A percentile compares a stretch with the other conserved stretches of the same genome.
Conservation (phyloP, 2,113 vertebrate genomes). For the Nycticryphes semicollaris region DNA sequence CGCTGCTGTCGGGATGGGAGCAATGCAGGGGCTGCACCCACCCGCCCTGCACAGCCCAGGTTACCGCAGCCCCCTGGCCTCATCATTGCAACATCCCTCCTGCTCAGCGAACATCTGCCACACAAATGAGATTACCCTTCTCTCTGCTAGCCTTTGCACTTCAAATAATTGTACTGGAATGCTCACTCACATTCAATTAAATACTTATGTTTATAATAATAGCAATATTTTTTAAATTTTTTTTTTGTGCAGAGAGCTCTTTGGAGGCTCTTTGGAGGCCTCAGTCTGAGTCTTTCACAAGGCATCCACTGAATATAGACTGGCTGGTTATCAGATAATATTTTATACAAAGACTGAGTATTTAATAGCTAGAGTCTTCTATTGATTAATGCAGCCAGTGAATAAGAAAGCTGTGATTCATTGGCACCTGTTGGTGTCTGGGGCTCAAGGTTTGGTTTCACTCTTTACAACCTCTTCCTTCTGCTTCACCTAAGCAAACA, state of each 20-base stretch:
- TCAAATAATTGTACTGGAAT: not conserved
- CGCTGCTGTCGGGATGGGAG: not conserved
- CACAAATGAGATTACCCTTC: conserved; percentile 12
- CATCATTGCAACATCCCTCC: too few relatives aligned
- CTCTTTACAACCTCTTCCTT: not conserved
- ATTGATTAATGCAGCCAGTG: conserved; percentile 34
- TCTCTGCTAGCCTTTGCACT: not conserved
- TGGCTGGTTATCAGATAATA: conserved; percentile 9
- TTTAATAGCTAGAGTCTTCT: conserved; percentile 25
- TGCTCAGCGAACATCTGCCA: conserved; percentile 21
- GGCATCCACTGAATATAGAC: not conserved
- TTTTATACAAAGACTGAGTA: not conserved
- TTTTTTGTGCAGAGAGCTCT: not conserved
- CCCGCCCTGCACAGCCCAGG: not conserved
- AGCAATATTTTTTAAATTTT: not conserved
- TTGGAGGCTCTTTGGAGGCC: not conserved
- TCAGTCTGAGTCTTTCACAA: not conserved
- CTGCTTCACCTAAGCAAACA: not conserved
- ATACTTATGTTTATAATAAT: not conserved
- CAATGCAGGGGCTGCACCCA: not conserved
- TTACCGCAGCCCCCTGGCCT: too few relatives aligned
- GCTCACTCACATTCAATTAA: not conserved
- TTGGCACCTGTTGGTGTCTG: not conserved
- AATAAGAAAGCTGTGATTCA: conserved; percentile 57
- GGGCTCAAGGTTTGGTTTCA: not conserved